These are phyloP conservation scores for Tetheella fluctuosa DNA, from an alignment of 2,888 invertebrate genomes.

Conservation along the genomic window DNA sequence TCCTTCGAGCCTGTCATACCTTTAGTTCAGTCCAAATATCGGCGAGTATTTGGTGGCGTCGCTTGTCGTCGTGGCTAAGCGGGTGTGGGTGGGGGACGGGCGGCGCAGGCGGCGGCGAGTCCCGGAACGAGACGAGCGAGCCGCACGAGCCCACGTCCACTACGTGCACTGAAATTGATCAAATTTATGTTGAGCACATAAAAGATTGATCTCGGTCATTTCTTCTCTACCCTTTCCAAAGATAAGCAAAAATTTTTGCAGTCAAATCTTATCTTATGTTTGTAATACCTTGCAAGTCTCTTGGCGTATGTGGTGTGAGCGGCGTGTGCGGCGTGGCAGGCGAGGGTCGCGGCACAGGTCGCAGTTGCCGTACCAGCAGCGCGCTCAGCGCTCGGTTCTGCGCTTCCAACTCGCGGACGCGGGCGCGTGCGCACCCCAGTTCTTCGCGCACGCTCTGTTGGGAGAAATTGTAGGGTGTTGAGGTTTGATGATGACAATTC, in stretches of 20 bases:
- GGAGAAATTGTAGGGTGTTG: no score
- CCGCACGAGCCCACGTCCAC: conserved; percentile 78
- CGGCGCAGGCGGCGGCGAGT: conserved; percentile 75
- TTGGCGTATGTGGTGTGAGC: conserved; percentile 47
- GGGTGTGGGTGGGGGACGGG: conserved; percentile 77
- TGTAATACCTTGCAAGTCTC: conserved; percentile 50
- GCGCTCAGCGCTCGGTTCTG: conserved; percentile 90
- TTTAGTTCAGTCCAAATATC: conserved; percentile 87
- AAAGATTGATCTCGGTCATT: no score
- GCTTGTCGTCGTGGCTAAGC: conserved; percentile 85
- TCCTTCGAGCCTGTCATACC: no score
- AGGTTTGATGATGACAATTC: no score
- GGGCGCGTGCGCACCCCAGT: conserved; percentile 88
- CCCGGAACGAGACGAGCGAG: conserved; percentile 78
- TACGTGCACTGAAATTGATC: conserved; percentile 63
- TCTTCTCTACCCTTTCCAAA: no score
- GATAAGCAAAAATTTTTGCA: no score
- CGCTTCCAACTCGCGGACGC: conserved; percentile 90
- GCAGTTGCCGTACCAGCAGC: conserved; percentile 86
- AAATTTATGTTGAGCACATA: neutral
- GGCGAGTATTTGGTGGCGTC: conserved; percentile 85
- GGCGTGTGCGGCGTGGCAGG: conserved; percentile 80
- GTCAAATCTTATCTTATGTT: no score
- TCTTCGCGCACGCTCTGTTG: conserved; percentile 90
- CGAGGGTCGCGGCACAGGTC: conserved; percentile 80